Conservation (phyloP, 2,888 invertebrate species). For the Himalopsyche anomala region DNA sequence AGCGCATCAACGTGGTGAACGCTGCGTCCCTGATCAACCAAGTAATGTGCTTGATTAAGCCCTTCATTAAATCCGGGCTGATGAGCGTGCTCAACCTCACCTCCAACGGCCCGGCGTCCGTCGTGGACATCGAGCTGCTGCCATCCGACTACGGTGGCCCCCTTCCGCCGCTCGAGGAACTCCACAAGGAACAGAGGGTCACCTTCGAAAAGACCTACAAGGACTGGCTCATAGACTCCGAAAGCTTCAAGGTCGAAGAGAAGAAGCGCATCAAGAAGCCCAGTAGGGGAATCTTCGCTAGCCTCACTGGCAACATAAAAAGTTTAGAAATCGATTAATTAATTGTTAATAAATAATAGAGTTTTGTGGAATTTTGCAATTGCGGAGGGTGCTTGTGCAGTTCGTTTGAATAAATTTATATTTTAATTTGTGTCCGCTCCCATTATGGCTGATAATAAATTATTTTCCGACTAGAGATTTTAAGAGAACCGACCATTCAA, state of each 20-base stretch:
- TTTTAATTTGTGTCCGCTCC: too few species aligned
- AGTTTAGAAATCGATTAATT: constrained; percentile 75
- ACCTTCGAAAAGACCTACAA: constrained; percentile 78
- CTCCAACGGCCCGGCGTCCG: constrained; percentile 74
- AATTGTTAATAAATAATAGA: background rate
- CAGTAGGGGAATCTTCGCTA: constrained; percentile 75
- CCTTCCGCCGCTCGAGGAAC: constrained; percentile 74
- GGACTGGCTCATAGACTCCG: constrained; percentile 80
- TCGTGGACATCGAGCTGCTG: constrained; percentile 73
- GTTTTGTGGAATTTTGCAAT: background rate
- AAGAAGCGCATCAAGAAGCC: constrained; percentile 75
- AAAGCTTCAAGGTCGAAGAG: constrained; percentile 76
- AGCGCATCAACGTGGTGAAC: constrained; percentile 81
- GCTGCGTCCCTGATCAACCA: constrained; percentile 83
- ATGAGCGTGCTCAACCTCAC: constrained; percentile 79
- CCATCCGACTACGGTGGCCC: constrained; percentile 81
- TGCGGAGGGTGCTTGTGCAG: background rate
- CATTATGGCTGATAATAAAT: too few species aligned
- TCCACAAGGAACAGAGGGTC: constrained; percentile 78
- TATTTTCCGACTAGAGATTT: too few species aligned
- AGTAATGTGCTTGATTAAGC: constrained; percentile 81
- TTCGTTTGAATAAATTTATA: too few species aligned
- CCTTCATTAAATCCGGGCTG: constrained; percentile 80
- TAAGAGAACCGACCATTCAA: too few species aligned
- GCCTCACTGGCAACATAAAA: constrained; percentile 75